Evolutionary conservation across 2,888 invertebrate species (phyloP).

Genomic region (Thyatira batis): DNA sequence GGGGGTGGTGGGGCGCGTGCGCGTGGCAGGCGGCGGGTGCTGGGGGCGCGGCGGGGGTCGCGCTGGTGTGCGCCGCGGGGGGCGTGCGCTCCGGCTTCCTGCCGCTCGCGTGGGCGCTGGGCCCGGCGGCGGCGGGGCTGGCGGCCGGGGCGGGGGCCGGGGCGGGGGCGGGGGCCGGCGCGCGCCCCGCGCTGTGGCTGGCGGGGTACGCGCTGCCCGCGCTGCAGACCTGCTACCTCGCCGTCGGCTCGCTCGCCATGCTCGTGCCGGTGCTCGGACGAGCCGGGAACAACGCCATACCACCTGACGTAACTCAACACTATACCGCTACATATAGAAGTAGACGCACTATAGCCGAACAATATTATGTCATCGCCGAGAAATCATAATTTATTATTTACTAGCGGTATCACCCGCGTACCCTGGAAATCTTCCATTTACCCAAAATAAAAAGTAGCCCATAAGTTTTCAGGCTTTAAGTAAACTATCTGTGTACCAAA

Average conservation of each 20-base stretch:
- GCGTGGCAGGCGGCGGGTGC: slow-evolving; percentile 75
- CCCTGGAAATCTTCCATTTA: too few relatives aligned
- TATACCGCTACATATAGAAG: too few relatives aligned
- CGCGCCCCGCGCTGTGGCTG: slow-evolving; percentile 82
- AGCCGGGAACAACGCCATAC: slow-evolving; percentile 84
- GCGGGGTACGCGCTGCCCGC: slow-evolving; percentile 76
- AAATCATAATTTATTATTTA: too few relatives aligned
- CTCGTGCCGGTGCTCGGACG: slow-evolving; percentile 93
- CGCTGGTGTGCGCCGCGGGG: slow-evolving; percentile 64
- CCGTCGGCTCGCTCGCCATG: slow-evolving; percentile 86
- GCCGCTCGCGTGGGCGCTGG: slow-evolving; percentile 84
- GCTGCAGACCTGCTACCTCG: slow-evolving; percentile 86
- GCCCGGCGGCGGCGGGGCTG: slow-evolving; percentile 81
- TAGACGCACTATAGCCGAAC: too few relatives aligned
- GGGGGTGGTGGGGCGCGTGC: slow-evolving; percentile 29
- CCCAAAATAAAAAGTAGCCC: too few relatives aligned
- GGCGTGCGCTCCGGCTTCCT: slow-evolving; percentile 87
- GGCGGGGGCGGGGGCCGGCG: slow-evolving; percentile 79
- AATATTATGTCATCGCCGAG: too few relatives aligned
- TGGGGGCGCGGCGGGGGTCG: slow-evolving; percentile 39
- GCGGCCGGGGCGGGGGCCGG: slow-evolving; percentile 72
- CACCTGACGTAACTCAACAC: slow-evolving; percentile 83
- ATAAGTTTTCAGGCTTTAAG: too few relatives aligned
- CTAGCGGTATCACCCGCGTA: too few relatives aligned
- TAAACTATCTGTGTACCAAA: too few relatives aligned